Evolutionary conservation across 2,888 invertebrate species (phyloP), one percentile per base, ranked within the genome.

Genomic region (Chrysina gloriosa): DNA sequence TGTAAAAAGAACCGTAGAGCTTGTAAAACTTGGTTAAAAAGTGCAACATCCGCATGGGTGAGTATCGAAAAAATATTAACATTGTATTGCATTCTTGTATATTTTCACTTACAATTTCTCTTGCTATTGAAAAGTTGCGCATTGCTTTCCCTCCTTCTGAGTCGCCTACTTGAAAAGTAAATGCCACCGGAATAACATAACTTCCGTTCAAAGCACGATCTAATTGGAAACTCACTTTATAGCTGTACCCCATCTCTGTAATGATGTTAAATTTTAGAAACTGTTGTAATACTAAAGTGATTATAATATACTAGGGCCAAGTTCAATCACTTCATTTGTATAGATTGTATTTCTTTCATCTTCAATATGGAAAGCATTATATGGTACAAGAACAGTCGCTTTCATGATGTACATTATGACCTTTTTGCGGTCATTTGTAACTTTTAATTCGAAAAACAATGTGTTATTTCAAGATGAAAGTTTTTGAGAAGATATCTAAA

Each of bases 101-200:
- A 42, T 25, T 48, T 21, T 25, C 16, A 77, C 81, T 79, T 79
- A 86, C 86, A 82, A 86, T 82, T 77, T 85, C 83, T 72, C 85
- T 80, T 3, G 83, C 73, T 71, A 85, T 79, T 36, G 84, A 80
- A 56, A 85, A 77, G 29, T 78, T 76, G 56, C 79, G 79, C 6
- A 76, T 71, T 56, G 74, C 74, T 25, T 72, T 79, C 9, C 67
- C 70, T 39, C 79, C 61, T 21, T 23, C 80, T 71, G 47, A 1
- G 21, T 47, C n/a, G 5, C n/a, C 23, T n/a, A 50, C 14, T 14
- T 81, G 76, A 71, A 86, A 84, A 29, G 83, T 83, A 68, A 85
- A 85, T 76, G 84, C 80, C 3, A 86, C 78, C 1, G 85, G 85
- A 80, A 85, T 85, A 76, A 84, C 84, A 71, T 80, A 84, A 63